Evolutionary conservation across 2,797 vertebrate species (phyloP).

Genomic region (Stomatorhinus walkeri): DNA sequence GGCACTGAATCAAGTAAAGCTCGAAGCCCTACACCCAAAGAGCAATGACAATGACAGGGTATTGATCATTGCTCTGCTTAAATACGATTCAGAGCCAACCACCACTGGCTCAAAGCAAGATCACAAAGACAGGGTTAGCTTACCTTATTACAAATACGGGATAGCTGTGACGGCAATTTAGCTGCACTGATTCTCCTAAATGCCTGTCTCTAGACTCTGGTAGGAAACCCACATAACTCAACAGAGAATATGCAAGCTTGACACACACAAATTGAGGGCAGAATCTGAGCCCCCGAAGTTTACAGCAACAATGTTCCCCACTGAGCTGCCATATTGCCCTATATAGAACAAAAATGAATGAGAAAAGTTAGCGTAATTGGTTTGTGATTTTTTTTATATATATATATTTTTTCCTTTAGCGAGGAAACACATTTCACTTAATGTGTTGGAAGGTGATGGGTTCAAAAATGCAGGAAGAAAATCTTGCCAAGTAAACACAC

Average conservation of each 20-base stretch:
- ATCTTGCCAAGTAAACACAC: conserved; percentile 27
- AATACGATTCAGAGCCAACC: not conserved
- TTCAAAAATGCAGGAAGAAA: not conserved
- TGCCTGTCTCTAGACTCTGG: not conserved
- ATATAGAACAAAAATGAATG: conserved; percentile 1
- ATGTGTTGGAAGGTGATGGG: not conserved
- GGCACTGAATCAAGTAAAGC: not conserved
- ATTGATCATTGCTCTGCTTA: not conserved
- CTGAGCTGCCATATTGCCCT: not conserved
- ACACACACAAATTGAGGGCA: not conserved
- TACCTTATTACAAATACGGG: not conserved
- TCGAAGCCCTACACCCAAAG: not conserved
- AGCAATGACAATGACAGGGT: not conserved
- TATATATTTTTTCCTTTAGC: not conserved
- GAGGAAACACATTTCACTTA: conserved; percentile 8
- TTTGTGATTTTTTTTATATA: not conserved
- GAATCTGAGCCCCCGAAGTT: not conserved
- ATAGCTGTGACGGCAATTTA: not conserved
- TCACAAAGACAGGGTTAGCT: not conserved
- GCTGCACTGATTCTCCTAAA: not conserved
- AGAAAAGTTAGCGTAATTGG: not conserved
- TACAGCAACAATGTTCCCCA: not conserved
- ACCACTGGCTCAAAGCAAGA: not conserved
- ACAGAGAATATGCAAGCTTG: not conserved
- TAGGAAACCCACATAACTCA: not conserved